Evolutionary conservation across 2,113 vertebrate genomes (phyloP).

Genomic region (Epinephelus moara): DNA sequence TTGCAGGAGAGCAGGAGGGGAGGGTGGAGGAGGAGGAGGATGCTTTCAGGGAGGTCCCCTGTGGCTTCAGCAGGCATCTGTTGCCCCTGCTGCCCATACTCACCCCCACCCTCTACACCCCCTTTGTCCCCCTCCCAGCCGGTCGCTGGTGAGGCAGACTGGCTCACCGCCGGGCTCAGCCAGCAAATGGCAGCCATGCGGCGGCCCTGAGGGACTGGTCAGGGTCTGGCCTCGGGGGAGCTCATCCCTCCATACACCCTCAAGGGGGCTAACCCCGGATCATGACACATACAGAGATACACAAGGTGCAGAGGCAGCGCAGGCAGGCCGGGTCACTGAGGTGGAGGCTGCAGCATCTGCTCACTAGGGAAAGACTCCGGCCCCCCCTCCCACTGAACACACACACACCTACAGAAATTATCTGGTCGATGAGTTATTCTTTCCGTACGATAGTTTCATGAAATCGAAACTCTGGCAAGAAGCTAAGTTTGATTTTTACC

Average conservation of each 20-base stretch:
- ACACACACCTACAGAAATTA: conserved; percentile 1
- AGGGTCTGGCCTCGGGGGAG: conserved; percentile 74
- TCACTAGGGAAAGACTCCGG: conserved; percentile 30
- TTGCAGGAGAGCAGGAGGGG: conserved; percentile 57
- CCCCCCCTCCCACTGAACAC: neutral
- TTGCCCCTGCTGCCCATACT: conserved; percentile 87
- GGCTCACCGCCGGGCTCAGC: conserved; percentile 51
- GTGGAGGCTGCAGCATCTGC: conserved; percentile 76
- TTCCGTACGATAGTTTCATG: neutral
- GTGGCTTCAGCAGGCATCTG: conserved; percentile 97
- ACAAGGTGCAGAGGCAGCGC: conserved; percentile 36
- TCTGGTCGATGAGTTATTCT: conserved; percentile 20
- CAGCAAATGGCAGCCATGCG: conserved; percentile 65
- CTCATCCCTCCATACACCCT: conserved; percentile 52
- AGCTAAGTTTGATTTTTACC: neutral
- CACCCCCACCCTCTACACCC: conserved; percentile 21
- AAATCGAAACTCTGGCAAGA: neutral
- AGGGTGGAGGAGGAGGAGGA: conserved; percentile 79
- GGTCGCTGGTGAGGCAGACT: conserved; percentile 57
- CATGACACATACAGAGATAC: conserved; percentile 47
- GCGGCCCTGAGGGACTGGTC: conserved; percentile 60
- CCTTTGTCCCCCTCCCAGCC: conserved; percentile 57
- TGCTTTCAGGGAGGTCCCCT: conserved; percentile 93
- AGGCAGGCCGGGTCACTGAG: conserved; percentile 66
- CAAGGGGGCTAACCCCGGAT: conserved; percentile 60